A percentile compares a stretch with the other conserved stretches of the same genome.
Evolutionary conservation across 2,888 invertebrate genomes (phyloP).

Genomic region (Agrochola circellaris): DNA sequence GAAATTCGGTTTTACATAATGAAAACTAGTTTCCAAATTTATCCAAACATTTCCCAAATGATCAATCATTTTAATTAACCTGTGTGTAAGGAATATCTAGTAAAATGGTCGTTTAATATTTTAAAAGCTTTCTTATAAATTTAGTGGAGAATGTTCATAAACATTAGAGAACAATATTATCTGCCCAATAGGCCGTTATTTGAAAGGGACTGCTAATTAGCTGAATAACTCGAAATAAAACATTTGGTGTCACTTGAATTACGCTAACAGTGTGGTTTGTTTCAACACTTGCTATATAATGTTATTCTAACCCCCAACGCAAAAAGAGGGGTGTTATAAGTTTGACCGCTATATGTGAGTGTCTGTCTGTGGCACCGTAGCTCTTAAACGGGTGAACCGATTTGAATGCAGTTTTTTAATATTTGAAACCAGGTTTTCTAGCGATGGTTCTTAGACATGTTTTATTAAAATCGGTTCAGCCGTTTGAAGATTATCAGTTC

Average conservation of each 20-base stretch:
- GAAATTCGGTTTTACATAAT: constrained; percentile 17
- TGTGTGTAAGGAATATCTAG: constrained; percentile 13
- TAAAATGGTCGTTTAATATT: constrained; percentile 12
- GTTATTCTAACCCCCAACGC: neutral
- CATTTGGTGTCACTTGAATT: constrained; percentile 30
- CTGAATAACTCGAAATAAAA: constrained; percentile 10
- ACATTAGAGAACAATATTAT: constrained; percentile 25
- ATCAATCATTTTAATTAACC: constrained; percentile 45
- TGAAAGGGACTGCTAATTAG: constrained; percentile 27
- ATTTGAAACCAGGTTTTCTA: no score
- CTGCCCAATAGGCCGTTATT: constrained; percentile 17
- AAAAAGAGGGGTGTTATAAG: no score
- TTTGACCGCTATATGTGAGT: no score
- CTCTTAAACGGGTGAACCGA: no score
- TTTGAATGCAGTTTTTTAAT: no score
- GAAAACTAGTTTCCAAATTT: constrained; percentile 10
- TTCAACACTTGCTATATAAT: neutral
- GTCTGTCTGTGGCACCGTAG: no score
- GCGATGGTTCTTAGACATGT: no score
- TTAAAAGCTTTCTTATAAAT: constrained; percentile 36
- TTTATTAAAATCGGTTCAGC: no score
- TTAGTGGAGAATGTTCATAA: constrained; percentile 5
- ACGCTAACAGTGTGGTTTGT: constrained; percentile 13
- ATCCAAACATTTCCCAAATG: constrained; percentile 12
- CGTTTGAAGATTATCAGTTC: no score